These are phyloP conservation scores for Lepisosteus oculatus DNA, from an alignment of 2,113 vertebrate species.

Conservation along the genomic window DNA sequence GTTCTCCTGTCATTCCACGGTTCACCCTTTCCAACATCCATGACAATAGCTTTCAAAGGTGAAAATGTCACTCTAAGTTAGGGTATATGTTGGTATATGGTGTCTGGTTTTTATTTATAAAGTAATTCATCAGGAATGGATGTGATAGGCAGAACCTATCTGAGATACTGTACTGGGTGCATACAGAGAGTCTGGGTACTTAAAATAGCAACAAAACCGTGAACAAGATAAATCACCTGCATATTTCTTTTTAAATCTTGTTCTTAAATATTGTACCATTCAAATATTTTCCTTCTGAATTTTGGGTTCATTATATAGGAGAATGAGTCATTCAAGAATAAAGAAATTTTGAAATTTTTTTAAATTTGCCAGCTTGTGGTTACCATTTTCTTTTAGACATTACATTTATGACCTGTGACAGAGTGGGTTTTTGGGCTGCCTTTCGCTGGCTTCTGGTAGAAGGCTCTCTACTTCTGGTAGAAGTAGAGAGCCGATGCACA, in stretches of 20 bases:
- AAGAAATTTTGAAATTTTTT: too few species aligned
- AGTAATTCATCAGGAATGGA: constrained; percentile 5
- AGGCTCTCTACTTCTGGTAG: too few species aligned
- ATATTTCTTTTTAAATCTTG: not conserved
- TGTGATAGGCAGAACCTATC: not conserved
- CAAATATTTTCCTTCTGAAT: too few species aligned
- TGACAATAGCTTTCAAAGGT: not conserved
- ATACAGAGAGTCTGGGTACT: not conserved
- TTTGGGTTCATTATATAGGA: too few species aligned
- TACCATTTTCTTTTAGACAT: too few species aligned
- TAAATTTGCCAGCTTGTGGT: too few species aligned
- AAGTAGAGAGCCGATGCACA: too few species aligned
- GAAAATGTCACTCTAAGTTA: not conserved
- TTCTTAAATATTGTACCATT: not conserved
- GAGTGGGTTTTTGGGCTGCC: too few species aligned
- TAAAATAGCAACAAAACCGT: not conserved
- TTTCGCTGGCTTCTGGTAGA: too few species aligned
- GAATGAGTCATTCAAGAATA: too few species aligned
- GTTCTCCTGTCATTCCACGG: not conserved
- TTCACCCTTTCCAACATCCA: too few species aligned
- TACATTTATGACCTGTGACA: too few species aligned
- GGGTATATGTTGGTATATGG: not conserved
- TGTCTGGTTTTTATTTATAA: not conserved
- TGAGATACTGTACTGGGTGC: not conserved
- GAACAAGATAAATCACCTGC: constrained; percentile 1